phyloP scores from a whole-genome alignment of 2,888 invertebrate genomes.

The Blastobasis adustella region DNA sequence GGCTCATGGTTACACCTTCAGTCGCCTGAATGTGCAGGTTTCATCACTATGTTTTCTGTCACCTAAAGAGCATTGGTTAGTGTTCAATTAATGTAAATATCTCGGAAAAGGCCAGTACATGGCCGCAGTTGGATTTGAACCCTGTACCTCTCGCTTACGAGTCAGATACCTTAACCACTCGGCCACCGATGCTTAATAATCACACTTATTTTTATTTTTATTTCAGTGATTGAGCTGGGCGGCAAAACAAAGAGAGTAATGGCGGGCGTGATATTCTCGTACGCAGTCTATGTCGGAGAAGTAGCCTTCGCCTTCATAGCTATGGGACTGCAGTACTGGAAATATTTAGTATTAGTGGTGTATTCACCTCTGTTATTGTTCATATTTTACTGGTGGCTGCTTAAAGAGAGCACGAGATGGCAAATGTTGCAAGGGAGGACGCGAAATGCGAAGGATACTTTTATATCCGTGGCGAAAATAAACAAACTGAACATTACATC shows the following conservation, averaged over 20 bases:
- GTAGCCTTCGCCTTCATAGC: slow-evolving; percentile 45
- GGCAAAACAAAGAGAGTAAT: slow-evolving; percentile 50
- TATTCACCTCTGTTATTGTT: slow-evolving; percentile 46
- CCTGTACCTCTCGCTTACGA: too few relatives aligned
- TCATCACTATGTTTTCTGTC: too few relatives aligned
- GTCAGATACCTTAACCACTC: too few relatives aligned
- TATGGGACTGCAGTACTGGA: slow-evolving; percentile 50
- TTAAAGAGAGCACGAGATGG: slow-evolving; percentile 55
- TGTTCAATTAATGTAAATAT: too few relatives aligned
- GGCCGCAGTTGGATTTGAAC: too few relatives aligned
- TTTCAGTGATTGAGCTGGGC: slow-evolving; percentile 57
- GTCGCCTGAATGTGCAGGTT: too few relatives aligned
- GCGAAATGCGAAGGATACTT: slow-evolving; percentile 37
- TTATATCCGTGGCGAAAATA: slow-evolving; percentile 34
- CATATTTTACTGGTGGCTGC: slow-evolving; percentile 29
- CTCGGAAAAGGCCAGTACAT: too few relatives aligned
- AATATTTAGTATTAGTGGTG: slow-evolving; percentile 37
- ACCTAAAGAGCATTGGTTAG: too few relatives aligned
- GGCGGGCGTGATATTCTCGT: slow-evolving; percentile 50
- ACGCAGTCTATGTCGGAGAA: slow-evolving; percentile 52
- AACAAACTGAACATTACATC: slow-evolving; percentile 38
- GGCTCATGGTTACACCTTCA: too few relatives aligned
- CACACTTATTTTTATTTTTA: slow-evolving; percentile 5
- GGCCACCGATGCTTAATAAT: too few relatives aligned
- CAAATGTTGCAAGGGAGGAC: slow-evolving; percentile 47